phyloP scores from a whole-genome alignment of 2,113 vertebrate species.

The Rafetus swinhoei region DNA sequence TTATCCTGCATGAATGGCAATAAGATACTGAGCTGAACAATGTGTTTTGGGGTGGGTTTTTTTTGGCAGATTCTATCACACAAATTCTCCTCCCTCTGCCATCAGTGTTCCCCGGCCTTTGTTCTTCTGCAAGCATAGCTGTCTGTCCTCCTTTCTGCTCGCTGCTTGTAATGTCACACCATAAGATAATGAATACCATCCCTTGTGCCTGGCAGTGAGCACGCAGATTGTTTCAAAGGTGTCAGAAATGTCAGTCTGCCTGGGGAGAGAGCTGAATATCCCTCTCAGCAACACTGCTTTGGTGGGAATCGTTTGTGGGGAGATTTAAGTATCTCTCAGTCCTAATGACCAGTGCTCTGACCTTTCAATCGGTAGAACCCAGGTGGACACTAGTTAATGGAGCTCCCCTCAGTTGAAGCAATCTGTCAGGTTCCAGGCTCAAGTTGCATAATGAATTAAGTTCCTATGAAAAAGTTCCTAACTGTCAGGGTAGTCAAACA shows the following conservation, averaged over 20 bases:
- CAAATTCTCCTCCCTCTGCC: neutral
- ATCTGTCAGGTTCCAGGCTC: neutral
- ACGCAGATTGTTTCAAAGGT: neutral
- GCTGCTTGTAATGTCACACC: neutral
- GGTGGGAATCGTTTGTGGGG: neutral
- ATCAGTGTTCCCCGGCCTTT: neutral
- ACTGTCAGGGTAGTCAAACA: too few relatives aligned
- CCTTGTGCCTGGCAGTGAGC: neutral
- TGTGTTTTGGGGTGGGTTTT: neutral
- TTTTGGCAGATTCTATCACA: neutral
- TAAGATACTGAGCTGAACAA: neutral
- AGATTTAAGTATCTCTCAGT: neutral
- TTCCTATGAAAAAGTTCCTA: neutral
- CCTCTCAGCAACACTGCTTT: neutral
- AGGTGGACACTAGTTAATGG: neutral
- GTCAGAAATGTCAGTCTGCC: neutral
- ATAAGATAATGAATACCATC: neutral
- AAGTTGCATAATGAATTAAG: too few relatives aligned
- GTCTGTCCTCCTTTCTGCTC: neutral
- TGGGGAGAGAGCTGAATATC: neutral
- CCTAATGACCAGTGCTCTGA: neutral
- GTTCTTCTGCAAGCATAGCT: neutral
- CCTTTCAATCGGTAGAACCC: neutral
- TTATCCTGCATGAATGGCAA: slow-evolving; percentile 10
- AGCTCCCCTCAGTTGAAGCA: neutral